Conservation (phyloP, 1,140 invertebrate genomes). For the Yoshiicerus persimilis region DNA sequence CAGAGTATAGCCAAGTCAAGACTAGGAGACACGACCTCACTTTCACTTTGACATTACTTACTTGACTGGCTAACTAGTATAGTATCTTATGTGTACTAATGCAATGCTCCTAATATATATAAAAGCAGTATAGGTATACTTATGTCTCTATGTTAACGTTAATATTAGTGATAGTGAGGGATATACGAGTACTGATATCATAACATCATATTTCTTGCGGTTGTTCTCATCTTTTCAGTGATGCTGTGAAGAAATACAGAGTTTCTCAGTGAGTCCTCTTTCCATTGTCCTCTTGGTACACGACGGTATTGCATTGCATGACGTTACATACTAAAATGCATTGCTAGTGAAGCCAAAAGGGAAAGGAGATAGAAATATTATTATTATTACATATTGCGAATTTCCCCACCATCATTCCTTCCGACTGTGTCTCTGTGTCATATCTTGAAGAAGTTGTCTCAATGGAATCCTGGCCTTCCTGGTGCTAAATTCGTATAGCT, state of each 20-base stretch:
- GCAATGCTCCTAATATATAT: background rate
- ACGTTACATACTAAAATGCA: background rate
- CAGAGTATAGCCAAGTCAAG: conserved; percentile 2
- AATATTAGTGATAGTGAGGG: background rate
- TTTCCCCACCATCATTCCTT: background rate
- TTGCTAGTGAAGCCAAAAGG: background rate
- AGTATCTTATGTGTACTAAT: background rate
- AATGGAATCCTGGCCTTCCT: background rate
- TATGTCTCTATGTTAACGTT: background rate
- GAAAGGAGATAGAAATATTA: background rate
- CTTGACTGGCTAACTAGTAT: background rate
- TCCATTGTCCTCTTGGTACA: background rate
- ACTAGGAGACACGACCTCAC: background rate
- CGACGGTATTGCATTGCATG: background rate
- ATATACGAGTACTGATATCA: background rate
- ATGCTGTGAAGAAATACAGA: background rate
- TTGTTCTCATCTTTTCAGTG: background rate
- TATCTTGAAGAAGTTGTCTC: background rate
- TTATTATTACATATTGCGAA: background rate
- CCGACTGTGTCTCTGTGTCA: background rate
- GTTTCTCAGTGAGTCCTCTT: background rate
- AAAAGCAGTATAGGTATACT: background rate
- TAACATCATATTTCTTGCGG: background rate
- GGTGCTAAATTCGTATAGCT: background rate
- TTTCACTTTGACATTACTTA: background rate